phyloP scores from a whole-genome alignment of 2,797 vertebrate genomes.

The Aselliscus stoliczkanus region DNA sequence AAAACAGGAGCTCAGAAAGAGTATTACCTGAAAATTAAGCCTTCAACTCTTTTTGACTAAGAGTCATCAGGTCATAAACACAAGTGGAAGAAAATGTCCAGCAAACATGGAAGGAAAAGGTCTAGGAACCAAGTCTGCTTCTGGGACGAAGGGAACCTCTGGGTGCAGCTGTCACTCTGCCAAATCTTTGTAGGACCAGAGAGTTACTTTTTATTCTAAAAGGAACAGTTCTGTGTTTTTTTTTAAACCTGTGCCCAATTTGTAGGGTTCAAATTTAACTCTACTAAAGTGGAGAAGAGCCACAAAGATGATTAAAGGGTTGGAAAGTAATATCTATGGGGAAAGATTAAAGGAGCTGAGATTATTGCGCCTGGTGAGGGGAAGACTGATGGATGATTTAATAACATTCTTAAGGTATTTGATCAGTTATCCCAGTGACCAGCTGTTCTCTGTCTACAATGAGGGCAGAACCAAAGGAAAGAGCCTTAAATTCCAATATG shows the following conservation, averaged over 20 bases:
- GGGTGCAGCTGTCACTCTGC: background rate
- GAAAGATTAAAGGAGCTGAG: slow-evolving; percentile 70
- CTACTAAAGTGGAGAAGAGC: slow-evolving; percentile 44
- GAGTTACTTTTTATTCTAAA: slow-evolving; percentile 21
- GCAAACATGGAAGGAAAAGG: background rate
- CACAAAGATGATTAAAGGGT: slow-evolving; percentile 65
- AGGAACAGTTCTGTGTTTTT: background rate
- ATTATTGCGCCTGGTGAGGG: slow-evolving; percentile 42
- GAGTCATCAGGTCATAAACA: background rate
- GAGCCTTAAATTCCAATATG: slow-evolving; percentile 48
- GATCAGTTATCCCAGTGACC: slow-evolving; percentile 61
- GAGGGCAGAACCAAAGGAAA: slow-evolving; percentile 52
- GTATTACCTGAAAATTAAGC: background rate
- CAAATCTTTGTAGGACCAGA: slow-evolving; percentile 5
- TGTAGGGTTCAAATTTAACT: slow-evolving; percentile 52
- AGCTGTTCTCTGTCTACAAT: slow-evolving; percentile 62
- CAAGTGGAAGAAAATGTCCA: background rate
- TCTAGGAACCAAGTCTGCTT: background rate
- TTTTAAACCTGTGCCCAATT: slow-evolving; percentile 51
- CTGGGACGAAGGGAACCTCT: background rate
- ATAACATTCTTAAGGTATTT: slow-evolving; percentile 70
- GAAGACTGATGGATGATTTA: slow-evolving; percentile 59
- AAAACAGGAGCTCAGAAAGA: background rate
- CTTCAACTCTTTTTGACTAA: background rate
- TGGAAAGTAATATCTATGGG: slow-evolving; percentile 52